Evolutionary conservation across 1,140 invertebrate species (phyloP), one percentile per base, ranked within the genome.

Genomic region (Drosophila simulans): DNA sequence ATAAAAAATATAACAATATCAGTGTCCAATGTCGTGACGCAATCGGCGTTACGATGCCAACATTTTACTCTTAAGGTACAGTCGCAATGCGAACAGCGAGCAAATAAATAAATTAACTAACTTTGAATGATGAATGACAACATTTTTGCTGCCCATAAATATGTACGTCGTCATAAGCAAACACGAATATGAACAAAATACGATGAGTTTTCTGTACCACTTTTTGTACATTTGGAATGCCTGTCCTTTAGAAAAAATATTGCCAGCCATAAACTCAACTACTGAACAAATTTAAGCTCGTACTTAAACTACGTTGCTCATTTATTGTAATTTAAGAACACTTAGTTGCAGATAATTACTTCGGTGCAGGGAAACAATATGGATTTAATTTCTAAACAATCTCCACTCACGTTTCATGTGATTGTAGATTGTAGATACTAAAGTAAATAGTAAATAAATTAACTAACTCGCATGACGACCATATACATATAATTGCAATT

Each of bases 101-200:
- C 8, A 37, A 39, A 46, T 54, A 69, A 46, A 68, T 34, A 56
- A 70, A 56, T 70, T 4, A 48, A 70, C 66, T 20, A 69, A 40
- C 35, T 57, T 51, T 55, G 25, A 48, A 69, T 55, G 66, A 46
- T 20, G 13, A 69, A 54, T 69, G 25, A 55, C 63, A 68, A 66
- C 45, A 39, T 42, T 42, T 22, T 42, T 2, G 17, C 15, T 12
- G 58, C 52, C 22, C 37, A 40, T 15, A 40, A 55, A 52, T 35
- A 52, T 35, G 49, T 54, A 20, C 34, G 35, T 25, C 20, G 15
- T 5, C 22, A 31, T 31, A 31, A 31, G 7, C 31, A 10, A 31
- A 8, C 31, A 31, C 7, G 31, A 31, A 31, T 31, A 8, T 8
- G 2, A 31, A 31, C 7, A 1, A 31, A 31, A 31, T 31, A 31